phyloP scores from a whole-genome alignment of 2,888 invertebrate species.

The Drosophila subquinaria region DNA sequence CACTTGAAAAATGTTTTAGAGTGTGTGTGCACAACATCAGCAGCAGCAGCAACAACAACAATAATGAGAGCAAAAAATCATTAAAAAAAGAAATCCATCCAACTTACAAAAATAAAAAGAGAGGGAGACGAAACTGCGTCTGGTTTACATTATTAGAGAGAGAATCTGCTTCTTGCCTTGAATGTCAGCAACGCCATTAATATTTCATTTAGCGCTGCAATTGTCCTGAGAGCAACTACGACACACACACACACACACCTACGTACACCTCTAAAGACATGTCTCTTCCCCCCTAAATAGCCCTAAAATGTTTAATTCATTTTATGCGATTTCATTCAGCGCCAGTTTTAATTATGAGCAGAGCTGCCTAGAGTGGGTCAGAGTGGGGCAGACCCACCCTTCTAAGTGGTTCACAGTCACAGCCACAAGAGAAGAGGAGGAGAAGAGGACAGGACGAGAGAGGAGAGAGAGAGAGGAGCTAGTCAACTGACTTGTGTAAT shows the following conservation, averaged over 20 bases:
- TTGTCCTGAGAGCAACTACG: conserved; percentile 73
- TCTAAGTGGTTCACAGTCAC: conserved; percentile 16
- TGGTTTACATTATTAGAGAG: conserved; percentile 62
- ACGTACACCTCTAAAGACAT: conserved; percentile 12
- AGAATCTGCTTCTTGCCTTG: conserved; percentile 48
- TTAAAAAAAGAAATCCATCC: conserved; percentile 56
- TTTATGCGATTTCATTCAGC: conserved; percentile 82
- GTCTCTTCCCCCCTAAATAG: conserved; percentile 67
- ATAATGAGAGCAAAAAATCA: conserved; percentile 60
- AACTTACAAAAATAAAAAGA: conserved; percentile 4
- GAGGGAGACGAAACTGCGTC: conserved; percentile 21
- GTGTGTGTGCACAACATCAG: conserved; percentile 56
- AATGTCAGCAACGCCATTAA: conserved; percentile 72
- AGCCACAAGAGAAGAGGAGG: conserved; percentile 25
- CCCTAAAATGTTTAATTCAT: conserved; percentile 81
- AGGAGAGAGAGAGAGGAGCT: conserved; percentile 14
- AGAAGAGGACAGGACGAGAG: background rate
- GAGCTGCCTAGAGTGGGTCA: conserved; percentile 12
- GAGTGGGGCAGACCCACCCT: conserved; percentile 5
- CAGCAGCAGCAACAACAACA: conserved; percentile 40
- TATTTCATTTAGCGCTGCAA: conserved; percentile 81
- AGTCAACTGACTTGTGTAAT: conserved; percentile 78
- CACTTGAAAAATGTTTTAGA: conserved; percentile 74
- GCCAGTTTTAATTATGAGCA: conserved; percentile 78
- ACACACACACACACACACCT: conserved; percentile 14